A percentile compares a stretch with the other conserved stretches of the same genome.
phyloP scores from a whole-genome alignment of 2,888 invertebrate genomes.

The Eupithecia subfuscata region DNA sequence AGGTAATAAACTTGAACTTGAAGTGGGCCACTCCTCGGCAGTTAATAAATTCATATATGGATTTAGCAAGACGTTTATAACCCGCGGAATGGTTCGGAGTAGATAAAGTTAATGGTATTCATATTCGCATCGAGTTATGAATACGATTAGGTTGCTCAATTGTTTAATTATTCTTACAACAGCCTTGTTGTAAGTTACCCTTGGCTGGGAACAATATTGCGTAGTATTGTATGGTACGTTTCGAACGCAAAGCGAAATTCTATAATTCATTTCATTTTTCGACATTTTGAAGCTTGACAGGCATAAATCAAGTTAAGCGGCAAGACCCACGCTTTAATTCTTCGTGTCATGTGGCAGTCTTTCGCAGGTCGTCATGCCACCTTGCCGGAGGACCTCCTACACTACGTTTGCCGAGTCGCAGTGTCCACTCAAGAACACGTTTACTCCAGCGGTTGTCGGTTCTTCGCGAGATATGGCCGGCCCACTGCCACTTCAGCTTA shows the following conservation, averaged over 20 bases:
- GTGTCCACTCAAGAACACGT: too few relatives aligned
- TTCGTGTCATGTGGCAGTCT: too few relatives aligned
- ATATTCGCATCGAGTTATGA: slow-evolving; percentile 13
- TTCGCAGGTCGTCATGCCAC: too few relatives aligned
- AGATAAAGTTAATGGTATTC: slow-evolving; percentile 5
- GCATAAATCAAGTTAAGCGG: too few relatives aligned
- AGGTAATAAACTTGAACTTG: background rate
- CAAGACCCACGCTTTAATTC: too few relatives aligned
- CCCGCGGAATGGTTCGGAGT: background rate
- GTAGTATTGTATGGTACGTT: slow-evolving; percentile 6
- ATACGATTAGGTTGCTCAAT: slow-evolving; percentile 22
- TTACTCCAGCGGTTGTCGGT: too few relatives aligned
- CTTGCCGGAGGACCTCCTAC: too few relatives aligned
- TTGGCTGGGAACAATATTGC: slow-evolving; percentile 24
- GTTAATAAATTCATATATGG: background rate
- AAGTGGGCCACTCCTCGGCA: background rate
- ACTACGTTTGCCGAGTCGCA: too few relatives aligned
- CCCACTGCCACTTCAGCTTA: too few relatives aligned
- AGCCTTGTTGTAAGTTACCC: slow-evolving; percentile 20
- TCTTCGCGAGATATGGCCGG: too few relatives aligned
- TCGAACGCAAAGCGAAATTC: background rate
- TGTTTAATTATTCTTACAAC: slow-evolving; percentile 24
- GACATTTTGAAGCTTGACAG: background rate
- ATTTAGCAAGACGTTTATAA: slow-evolving; percentile 5
- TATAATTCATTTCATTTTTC: background rate